Conservation (phyloP, 2,113 vertebrate genomes). For the Ptilonorhynchus violaceus region DNA sequence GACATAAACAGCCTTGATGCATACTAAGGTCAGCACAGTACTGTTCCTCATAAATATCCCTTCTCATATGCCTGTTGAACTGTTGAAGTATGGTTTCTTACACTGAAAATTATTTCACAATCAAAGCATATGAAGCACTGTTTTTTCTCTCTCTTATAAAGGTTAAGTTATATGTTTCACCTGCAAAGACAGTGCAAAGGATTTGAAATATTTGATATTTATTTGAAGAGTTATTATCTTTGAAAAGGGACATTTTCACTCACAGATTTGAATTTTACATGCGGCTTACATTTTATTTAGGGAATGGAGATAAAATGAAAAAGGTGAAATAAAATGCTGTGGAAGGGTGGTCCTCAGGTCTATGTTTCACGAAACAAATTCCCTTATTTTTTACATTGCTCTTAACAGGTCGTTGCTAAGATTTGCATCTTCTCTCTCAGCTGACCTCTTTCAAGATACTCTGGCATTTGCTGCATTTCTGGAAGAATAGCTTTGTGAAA, state of each 20-base stretch:
- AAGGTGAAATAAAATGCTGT: neutral
- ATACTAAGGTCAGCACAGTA: neutral
- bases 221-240: neutral
- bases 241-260: neutral
- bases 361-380: neutral
- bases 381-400: neutral
- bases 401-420: neutral
- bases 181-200: neutral
- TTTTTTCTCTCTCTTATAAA: neutral
- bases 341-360: neutral
- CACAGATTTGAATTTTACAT: neutral
- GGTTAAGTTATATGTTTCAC: neutral
- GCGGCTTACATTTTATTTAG: neutral
- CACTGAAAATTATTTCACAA: neutral
- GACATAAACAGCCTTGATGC: neutral
- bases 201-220: neutral
- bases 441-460: constrained; percentile 3
- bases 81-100: neutral
- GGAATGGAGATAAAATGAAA: neutral
- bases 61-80: neutral
- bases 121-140: neutral
- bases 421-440: constrained; percentile 30
- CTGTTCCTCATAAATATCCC: neutral
- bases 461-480: constrained; percentile 33
- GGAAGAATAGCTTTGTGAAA: constrained; percentile 42